These are phyloP conservation scores for Eumaeus atala DNA, from an alignment of 1,140 invertebrate species.

Conservation along the genomic window DNA sequence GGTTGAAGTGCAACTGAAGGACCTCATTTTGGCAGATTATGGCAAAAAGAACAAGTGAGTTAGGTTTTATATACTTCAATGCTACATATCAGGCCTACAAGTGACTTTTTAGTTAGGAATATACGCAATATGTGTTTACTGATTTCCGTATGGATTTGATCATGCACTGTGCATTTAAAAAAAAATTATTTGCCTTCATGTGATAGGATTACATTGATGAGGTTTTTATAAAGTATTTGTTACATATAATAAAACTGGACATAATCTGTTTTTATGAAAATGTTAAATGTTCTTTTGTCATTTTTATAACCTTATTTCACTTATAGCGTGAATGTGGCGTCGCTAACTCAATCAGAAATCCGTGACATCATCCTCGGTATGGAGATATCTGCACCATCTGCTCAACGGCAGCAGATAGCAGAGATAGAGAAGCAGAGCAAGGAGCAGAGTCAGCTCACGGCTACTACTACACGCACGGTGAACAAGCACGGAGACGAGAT, in stretches of 20 bases:
- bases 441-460: constrained; percentile 98
- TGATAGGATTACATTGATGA: no score
- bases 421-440: constrained; percentile 99
- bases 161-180: no score
- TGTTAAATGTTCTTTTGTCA: no score
- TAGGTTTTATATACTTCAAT: constrained; percentile 6
- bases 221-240: no score
- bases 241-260: no score
- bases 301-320: background rate
- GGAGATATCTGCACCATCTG: constrained; percentile 99
- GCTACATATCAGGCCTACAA: no score
- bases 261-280: no score
- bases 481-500: constrained; percentile 99
- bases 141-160: no score
- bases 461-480: constrained; percentile 97
- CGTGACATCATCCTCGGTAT: constrained; percentile 99
- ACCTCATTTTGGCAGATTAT: constrained; percentile 98
- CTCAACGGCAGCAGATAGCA: constrained; percentile 98
- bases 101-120: no score
- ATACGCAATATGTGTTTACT: no score
- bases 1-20: constrained; percentile 98
- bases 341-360: constrained; percentile 98
- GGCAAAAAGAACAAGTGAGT: constrained; percentile 98
- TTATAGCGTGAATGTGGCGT: constrained; percentile 95
- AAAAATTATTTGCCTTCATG: no score